phyloP scores from a whole-genome alignment of 2,888 invertebrate genomes.

The Epirrita christyi region DNA sequence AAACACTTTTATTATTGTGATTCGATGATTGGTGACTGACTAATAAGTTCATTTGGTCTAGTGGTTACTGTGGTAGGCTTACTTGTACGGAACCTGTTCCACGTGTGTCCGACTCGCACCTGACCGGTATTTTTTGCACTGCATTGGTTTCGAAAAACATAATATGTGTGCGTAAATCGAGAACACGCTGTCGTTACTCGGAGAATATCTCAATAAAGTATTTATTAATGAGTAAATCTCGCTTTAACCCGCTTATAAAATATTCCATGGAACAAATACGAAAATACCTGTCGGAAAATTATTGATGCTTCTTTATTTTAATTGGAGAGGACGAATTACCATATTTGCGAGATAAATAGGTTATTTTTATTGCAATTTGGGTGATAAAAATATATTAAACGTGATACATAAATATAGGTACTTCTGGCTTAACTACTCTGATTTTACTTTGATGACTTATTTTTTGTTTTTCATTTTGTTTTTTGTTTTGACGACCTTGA shows the following conservation, averaged over 20 bases:
- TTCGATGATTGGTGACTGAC: too few relatives aligned
- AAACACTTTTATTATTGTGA: too few relatives aligned
- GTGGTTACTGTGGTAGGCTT: too few relatives aligned
- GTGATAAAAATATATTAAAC: too few relatives aligned
- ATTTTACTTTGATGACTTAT: too few relatives aligned
- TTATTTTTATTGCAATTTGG: constrained; percentile 9
- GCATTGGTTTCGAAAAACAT: background rate
- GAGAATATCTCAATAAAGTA: constrained; percentile 28
- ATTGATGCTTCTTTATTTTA: constrained; percentile 30
- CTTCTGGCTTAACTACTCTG: too few relatives aligned
- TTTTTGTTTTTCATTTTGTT: too few relatives aligned
- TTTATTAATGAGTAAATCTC: constrained; percentile 29
- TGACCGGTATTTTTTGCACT: too few relatives aligned
- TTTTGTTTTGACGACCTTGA: too few relatives aligned
- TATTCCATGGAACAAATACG: constrained; percentile 13
- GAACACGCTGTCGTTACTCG: constrained; percentile 7
- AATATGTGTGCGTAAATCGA: background rate
- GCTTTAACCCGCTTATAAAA: constrained; percentile 24
- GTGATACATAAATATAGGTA: too few relatives aligned
- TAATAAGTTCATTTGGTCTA: background rate
- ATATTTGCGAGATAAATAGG: constrained; percentile 11
- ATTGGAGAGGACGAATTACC: constrained; percentile 23
- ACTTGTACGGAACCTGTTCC: too few relatives aligned
- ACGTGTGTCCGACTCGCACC: too few relatives aligned
- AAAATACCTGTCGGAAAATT: constrained; percentile 17